Evolutionary conservation across 1,140 invertebrate species (phyloP).

Genomic region (Protaetia brevitarsis): DNA sequence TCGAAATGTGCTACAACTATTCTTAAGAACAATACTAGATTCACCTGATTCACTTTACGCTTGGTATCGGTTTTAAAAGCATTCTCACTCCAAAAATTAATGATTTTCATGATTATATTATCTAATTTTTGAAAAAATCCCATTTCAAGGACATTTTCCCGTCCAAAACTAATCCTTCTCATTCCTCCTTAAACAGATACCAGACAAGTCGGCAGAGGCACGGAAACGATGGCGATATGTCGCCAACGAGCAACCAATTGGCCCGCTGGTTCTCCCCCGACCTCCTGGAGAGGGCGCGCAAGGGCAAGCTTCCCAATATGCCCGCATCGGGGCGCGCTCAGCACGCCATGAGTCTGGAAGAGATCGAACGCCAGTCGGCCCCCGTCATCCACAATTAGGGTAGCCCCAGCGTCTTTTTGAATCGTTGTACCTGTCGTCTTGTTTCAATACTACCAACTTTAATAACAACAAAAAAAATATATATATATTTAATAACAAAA

Average conservation of each 20-base stretch:
- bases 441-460: neutral
- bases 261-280: conserved; percentile 87
- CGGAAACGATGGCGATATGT: conserved; percentile 52
- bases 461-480: neutral
- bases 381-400: conserved; percentile 64
- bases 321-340: conserved; percentile 53
- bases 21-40: too few relatives aligned
- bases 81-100: too few relatives aligned
- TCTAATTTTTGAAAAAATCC: too few relatives aligned
- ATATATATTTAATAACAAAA: neutral
- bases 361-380: conserved; percentile 75
- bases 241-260: conserved; percentile 72
- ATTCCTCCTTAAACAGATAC: neutral
- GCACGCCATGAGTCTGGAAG: conserved; percentile 71
- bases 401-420: neutral
- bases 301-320: conserved; percentile 77
- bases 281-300: conserved; percentile 73
- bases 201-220: conserved; percentile 23
- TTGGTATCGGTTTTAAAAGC: too few relatives aligned
- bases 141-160: too few relatives aligned
- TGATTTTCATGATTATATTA: too few relatives aligned
- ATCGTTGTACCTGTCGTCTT: conserved; percentile 6
- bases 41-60: too few relatives aligned
- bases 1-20: too few relatives aligned
- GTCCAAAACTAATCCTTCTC: too few relatives aligned